Evolutionary conservation across 2,113 vertebrate species (phyloP), one percentile per base, ranked within the genome.

Genomic region (Todiramphus chloris): DNA sequence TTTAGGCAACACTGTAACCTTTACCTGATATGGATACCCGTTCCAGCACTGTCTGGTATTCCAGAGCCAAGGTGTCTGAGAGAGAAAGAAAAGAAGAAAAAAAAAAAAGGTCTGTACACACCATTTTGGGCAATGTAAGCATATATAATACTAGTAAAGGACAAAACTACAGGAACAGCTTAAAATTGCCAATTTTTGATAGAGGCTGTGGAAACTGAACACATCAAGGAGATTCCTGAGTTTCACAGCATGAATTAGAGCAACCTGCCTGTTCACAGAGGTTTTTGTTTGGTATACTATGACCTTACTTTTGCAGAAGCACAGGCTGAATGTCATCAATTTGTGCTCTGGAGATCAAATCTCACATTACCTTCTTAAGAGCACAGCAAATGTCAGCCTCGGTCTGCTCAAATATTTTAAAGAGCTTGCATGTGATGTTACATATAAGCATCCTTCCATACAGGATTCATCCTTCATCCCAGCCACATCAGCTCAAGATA

Each of bases 21-120:
- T 97, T 98, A 99, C 99, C 99, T 99, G 99, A 97, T 99, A 99
- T 9, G 99, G 99, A 81, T 99, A 99, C 94, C 99, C 99, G 43
- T 98, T 99, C 99, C 99, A 99, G 97, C 99, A 99, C 60, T 99
- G 98, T 94, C 98, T 99, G 82, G 99, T 99, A 97, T 99, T 99
- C 99, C 99, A 99, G 62, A 99, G 97, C 99, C 99, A 99, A 2
- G 99, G 98, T 35, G 98, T 98, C 99, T 99, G 86, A 63, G 81
- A 97, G 77, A 91, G 92, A 90, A 93, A 95, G 18, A 37, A 80
- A 76, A 75, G 31, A 66, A 69, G 33, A 78, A 68, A 76, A 77
- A 68, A 76, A 77, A 60, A 69, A n/a, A 70, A 35, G 3, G 56
- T 94, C 68, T 74, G 51, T 78, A 81, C 15, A 81, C 20, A 87